A percentile compares a stretch with the other conserved stretches of the same genome.
phyloP scores from a whole-genome alignment of 1,140 invertebrate genomes.

The Olivierus martensii region DNA sequence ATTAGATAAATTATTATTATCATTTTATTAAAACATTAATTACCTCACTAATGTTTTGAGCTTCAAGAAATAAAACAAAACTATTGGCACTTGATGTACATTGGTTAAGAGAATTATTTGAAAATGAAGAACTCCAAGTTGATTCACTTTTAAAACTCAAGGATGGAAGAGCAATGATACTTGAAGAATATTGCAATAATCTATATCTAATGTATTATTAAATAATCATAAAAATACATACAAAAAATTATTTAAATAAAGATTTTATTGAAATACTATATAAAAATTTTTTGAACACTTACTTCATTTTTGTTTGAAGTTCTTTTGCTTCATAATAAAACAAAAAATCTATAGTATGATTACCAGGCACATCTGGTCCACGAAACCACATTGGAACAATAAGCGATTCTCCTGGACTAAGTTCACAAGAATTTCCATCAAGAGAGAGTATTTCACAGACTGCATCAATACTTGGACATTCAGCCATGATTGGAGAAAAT shows the following conservation, averaged over 20 bases:
- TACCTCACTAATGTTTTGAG: not conserved
- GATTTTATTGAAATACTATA: too few species aligned
- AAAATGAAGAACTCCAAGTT: constrained; percentile 11
- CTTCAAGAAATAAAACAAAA: constrained; percentile 7
- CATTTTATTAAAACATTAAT: not conserved
- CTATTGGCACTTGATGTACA: constrained; percentile 9
- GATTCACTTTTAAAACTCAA: constrained; percentile 7
- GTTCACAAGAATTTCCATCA: constrained; percentile 30
- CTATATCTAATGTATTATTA: constrained; percentile 2
- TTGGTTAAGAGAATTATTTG: constrained; percentile 9
- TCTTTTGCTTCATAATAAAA: constrained; percentile 52
- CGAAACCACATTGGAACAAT: constrained; percentile 48
- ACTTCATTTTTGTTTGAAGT: constrained; percentile 10
- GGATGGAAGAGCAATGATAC: constrained; percentile 5
- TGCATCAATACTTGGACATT: constrained; percentile 7
- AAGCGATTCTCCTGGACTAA: constrained; percentile 42
- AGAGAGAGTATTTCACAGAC: constrained; percentile 7
- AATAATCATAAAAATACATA: too few species aligned
- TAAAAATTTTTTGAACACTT: not conserved
- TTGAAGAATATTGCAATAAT: constrained; percentile 9
- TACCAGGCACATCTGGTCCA: constrained; percentile 46
- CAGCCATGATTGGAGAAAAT: constrained; percentile 4
- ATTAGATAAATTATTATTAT: too few species aligned
- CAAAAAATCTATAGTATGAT: constrained; percentile 46
- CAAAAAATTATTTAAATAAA: too few species aligned